Evolutionary conservation across 2,888 invertebrate species (phyloP), one percentile per base, ranked within the genome.

Genomic region (Andrena haemorrhoa): DNA sequence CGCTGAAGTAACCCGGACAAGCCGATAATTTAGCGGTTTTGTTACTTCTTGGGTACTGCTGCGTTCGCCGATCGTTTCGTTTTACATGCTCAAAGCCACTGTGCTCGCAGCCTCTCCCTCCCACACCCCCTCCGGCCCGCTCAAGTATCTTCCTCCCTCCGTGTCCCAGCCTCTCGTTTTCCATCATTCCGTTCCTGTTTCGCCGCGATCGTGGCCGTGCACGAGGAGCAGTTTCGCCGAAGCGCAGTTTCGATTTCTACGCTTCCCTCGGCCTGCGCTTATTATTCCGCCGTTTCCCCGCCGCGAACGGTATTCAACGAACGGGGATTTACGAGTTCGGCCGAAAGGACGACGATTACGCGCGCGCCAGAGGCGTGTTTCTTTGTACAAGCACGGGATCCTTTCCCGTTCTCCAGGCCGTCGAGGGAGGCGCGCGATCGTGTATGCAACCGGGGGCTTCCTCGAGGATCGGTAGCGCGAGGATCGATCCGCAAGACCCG

Each of bases 21-120:
- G 89, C 91, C 90, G 89, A 91, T 92, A 92, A 92, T 92, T 92
- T 91, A 89, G 88, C 86, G 85, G 90, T 91, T 91, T 92, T 92
- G 90, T 92, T 92, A 89, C 87, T 89, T 86, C 83, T 83, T 49
- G 76, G 61, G 65, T 70, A 77, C 77, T 31, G 83, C 75, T 71
- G 64, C 75, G 79, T 82, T 84, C 85, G 75, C 85, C 86, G 81
- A 74, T 84, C 87, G 84, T 35, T 41, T 82, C 88, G 84, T 89
- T 91, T 91, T 90, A 91, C 91, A 91, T 90, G 90, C 88, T 91
- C 86, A 87, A 86, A 89, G 84, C 88, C 87, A 87, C 84, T 51
- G 86, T 82, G 69, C 71, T 51, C 71, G 69, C 61, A 29, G 60
- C 75, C 61, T 26, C 49, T 35, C n/a, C 58, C 53, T 23, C 31